Base-by-base conservation (phyloP, 1,140 invertebrate species). In the Ceratina calcarata region DNA sequence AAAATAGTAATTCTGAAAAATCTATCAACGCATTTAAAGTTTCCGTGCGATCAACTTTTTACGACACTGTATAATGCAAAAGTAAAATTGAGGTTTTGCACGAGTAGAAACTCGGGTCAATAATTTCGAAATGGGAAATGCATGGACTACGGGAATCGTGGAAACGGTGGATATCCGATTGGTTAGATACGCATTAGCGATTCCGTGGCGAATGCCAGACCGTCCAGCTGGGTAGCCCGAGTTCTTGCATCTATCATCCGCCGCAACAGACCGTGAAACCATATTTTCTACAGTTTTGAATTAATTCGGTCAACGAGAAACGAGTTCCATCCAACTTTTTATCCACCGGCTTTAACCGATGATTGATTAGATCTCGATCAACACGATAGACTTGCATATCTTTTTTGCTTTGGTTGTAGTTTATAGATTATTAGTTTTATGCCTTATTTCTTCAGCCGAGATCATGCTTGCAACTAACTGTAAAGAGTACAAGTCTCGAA, bases 261-360 rank as follows among this genome's bases (percentile, higher is more conserved):
- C 24, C 69, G 69, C 69, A 78, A 61, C 76, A 68, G 76, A 82
- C 80, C 80, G 76, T 79, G 72, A 82, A 82, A 82, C 72, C 72
- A 66, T 73, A 79, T 68, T 73, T 79, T 82, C 69, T 55, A 65
- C 64, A 79, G 57, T 57, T 58, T 73, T 24, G 55, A 71, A 68
- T 62, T 49, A 24, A 49, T 55, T 55, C 60, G 62, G 53, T 69
- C 60, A 32, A 32, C 27, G 68, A 66, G 77, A 72, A 45, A 32
- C 16, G 27, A 57, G 55, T 79, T 82, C 67, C 53, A 20, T n/a
- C n/a, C 1, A n/a, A 69, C 24, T 69, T 32, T 16, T 57, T 57
- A 16, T n/a, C 12, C 6, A n/a, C 32, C 8, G 32, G 15, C 10
- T 57, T 57, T 51, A 18, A 3, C 45, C 20, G 49, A 8, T 8